Evolutionary conservation across 1,140 invertebrate species (phyloP).

Genomic region (Papilio polyxenes): DNA sequence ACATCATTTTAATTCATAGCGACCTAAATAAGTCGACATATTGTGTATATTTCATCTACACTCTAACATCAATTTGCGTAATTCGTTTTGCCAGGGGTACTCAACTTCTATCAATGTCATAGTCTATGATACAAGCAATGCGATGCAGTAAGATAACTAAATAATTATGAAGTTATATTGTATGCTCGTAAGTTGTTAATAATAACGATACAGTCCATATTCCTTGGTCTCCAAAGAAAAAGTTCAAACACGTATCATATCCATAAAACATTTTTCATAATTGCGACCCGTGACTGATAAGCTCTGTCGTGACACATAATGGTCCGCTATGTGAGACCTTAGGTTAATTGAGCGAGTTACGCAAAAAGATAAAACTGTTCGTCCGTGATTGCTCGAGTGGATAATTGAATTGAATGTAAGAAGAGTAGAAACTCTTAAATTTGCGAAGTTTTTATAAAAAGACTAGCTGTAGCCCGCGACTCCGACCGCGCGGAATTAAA

Average conservation of each 20-base stretch:
- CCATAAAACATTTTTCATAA: not conserved
- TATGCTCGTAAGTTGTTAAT: not conserved
- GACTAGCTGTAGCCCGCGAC: not conserved
- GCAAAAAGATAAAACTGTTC: constrained; percentile 28
- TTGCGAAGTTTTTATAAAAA: constrained; percentile 5
- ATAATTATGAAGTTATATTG: not conserved
- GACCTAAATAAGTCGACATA: not conserved
- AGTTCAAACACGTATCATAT: not conserved
- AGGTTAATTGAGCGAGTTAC: constrained; percentile 33
- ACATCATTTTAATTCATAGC: not conserved
- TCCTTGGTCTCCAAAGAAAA: not conserved
- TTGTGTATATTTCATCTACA: not conserved
- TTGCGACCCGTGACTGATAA: not conserved
- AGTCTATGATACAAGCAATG: not conserved
- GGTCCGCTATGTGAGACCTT: constrained; percentile 18
- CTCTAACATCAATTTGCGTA: constrained; percentile 22
- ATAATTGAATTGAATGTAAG: constrained; percentile 33
- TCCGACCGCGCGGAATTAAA: too few species aligned
- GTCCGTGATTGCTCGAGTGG: constrained; percentile 31
- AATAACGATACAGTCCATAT: not conserved
- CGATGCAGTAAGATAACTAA: not conserved
- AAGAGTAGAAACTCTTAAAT: not conserved
- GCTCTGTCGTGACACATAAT: constrained; percentile 19
- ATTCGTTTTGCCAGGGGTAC: not conserved
- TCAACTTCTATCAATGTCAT: not conserved